Evolutionary conservation across 2,113 vertebrate genomes (phyloP), one percentile per base, ranked within the genome.

Genomic region (Poecile atricapillus): DNA sequence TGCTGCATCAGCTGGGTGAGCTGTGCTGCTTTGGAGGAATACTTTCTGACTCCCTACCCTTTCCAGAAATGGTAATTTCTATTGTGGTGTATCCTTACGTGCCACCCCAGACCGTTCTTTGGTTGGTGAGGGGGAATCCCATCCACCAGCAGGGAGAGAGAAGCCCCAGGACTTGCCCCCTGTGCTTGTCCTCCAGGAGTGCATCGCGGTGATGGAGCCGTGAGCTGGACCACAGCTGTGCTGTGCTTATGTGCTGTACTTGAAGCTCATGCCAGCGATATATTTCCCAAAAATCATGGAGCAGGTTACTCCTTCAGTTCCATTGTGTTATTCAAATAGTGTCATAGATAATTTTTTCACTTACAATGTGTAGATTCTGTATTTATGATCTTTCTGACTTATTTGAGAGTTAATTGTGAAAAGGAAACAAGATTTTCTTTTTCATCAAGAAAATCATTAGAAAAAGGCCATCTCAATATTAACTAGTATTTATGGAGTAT

Each of bases 131-230:
- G 19, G 15, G 3, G 4, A n/a, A 5, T 16, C 21, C 15, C 1
- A 3, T 49, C 43, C 31, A 67, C 19, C 33, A 49, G 60, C 0
- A 0, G 8, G 43, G 30, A 71, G 43, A 70, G 41, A 69, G 25
- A n/a, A 18, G 17, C 17, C 49, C 22, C 37, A 41, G n/a, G 10
- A 6, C 7, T 55, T 33, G 17, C 4, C 59, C 22, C 18, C 67
- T 46, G 10, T 46, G 52, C n/a, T 41, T 58, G 47, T 83, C 33
- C 53, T 68, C 41, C 30, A 41, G 90, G 52, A 75, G 53, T 13
- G 23, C 52, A 35, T 35, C 1, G 5, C 13, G 0, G 0, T 18
- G 37, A 13, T 18, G 1, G 0, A 41, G 56, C 1, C 3, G 1
- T 2, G 25, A 80, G 58, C 35, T 37, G 39, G 4, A 35, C 30